Base-by-base conservation (phyloP, 2,888 invertebrate species). In the Xiphydria camelus region DNA sequence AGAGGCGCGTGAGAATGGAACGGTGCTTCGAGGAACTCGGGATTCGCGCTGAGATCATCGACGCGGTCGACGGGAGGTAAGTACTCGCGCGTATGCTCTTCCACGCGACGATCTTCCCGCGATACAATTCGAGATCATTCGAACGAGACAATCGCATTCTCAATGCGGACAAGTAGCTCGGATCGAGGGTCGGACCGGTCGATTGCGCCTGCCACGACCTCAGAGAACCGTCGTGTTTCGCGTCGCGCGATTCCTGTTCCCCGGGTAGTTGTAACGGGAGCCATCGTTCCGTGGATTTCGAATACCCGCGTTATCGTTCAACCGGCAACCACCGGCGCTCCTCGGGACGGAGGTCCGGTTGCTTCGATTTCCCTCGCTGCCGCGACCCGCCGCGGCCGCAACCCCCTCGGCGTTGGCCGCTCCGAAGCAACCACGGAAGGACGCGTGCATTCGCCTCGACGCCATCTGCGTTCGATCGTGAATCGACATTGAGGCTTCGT, bases 41-140 rank as follows among this genome's bases (percentile, higher is more conserved):
- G 0, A 78, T 97, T 59, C 80, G 87, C n/a, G 88, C 83, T 1
- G 84, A 84, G 40, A 70, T 83, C 41, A 76, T 91, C n/a, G 82
- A 87, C 47, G 97, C 95, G 2, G 84, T 95, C 4, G 97, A 97
- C 79, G 97, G 96, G 61, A 86, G 84, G 90, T 90, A 77, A 79
- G 83, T 78, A 7, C n/a, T n/a, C 23, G 23, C 23, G n/a, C n/a
- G n/a, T n/a, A n/a, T n/a, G n/a, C n/a, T n/a, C n/a, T n/a, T n/a
- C n/a, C n/a, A n/a, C n/a, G n/a, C 23, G 23, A 7, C 23, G 23
- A 23, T 23, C 23, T n/a, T n/a, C n/a, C n/a, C n/a, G n/a, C n/a
- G n/a, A n/a, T n/a, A n/a, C n/a, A n/a, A n/a, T n/a, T n/a, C n/a
- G n/a, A n/a, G n/a, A n/a, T n/a, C n/a, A n/a, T n/a, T n/a, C n/a